Evolutionary conservation across 2,888 invertebrate genomes (phyloP), one percentile per base, ranked within the genome.

Genomic region (Agriotes lineatus): DNA sequence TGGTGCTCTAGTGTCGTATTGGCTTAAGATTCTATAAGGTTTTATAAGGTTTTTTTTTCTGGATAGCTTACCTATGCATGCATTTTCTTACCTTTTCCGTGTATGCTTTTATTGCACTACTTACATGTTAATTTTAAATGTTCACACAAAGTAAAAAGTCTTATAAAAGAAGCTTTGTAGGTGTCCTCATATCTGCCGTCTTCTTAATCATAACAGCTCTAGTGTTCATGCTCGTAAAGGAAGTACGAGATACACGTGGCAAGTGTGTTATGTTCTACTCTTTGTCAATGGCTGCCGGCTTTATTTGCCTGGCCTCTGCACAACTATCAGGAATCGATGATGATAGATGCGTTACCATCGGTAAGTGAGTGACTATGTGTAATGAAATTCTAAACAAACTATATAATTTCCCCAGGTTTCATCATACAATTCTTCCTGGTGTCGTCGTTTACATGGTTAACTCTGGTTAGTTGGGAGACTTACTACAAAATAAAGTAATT

Each of bases 371-470:
- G n/a, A n/a, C n/a, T n/a, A n/a, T n/a, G n/a, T n/a, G n/a, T n/a
- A n/a, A n/a, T n/a, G n/a, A n/a, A n/a, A n/a, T n/a, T 70, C 22
- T 45, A 59, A 37, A 44, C 44, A 44, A 14, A 14, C 12, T 14
- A 16, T 14, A 16, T 9, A 14, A 42, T n/a, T 14, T 42, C 42
- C 50, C 6, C 67, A 81, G 82, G 82, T 54, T 79, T 76, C 60
- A 33, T 81, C 9, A 80, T 82, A 56, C 77, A 81, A 66, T 76
- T 81, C 16, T 78, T 76, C 35, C 73, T 79, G 42, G 72, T 81
- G n/a, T 72, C 75, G 1, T 79, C 82, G 1, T 82, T 81, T 63
- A 69, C 76, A 0, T 80, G 81, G 80, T 64, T 82, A 33, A 71
- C 73, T 10, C 76, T 78, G 60, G 69, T 82, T 20, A 80, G 81